These are phyloP conservation scores for Cotesia chilonis DNA, from an alignment of 1,140 invertebrate species.

Conservation along the genomic window DNA sequence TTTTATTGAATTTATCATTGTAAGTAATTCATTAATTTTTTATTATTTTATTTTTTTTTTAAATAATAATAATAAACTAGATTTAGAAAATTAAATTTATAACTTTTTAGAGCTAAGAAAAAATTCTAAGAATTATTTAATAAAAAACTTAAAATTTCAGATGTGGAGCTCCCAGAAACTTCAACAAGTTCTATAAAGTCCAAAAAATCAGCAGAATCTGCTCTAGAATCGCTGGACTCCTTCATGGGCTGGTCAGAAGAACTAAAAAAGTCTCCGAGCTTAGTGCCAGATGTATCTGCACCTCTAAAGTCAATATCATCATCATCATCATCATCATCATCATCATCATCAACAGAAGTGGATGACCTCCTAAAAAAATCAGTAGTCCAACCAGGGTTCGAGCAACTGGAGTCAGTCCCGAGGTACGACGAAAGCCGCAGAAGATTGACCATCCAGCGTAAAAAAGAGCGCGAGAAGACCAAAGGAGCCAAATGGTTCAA, in stretches of 20 bases:
- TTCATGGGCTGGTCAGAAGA: no score
- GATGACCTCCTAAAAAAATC: conserved; percentile 70
- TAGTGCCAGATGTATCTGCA: conserved; percentile 49
- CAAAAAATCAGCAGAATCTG: no score
- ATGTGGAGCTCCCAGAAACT: no score
- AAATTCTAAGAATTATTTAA: no score
- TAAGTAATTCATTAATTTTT: no score
- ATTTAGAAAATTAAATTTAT: no score
- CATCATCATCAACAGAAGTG: conserved; percentile 41
- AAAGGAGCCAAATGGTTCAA: conserved; percentile 89
- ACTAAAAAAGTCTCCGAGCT: neutral
- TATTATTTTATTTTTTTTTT: no score
- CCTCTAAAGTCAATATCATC: conserved; percentile 15
- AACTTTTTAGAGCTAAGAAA: no score
- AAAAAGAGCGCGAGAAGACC: conserved; percentile 76
- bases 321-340: conserved; percentile 30
- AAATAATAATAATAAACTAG: no score
- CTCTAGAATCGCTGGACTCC: no score
- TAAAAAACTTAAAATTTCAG: no score
- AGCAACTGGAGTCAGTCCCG: conserved; percentile 71
- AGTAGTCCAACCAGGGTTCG: conserved; percentile 73
- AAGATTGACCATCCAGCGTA: conserved; percentile 68
- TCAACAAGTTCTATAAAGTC: no score
- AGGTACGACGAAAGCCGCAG: conserved; percentile 70
- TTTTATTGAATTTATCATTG: neutral